A percentile compares a stretch with the other conserved stretches of the same genome.
phyloP scores from a whole-genome alignment of 2,113 vertebrate genomes.

The Trinectes maculatus region DNA sequence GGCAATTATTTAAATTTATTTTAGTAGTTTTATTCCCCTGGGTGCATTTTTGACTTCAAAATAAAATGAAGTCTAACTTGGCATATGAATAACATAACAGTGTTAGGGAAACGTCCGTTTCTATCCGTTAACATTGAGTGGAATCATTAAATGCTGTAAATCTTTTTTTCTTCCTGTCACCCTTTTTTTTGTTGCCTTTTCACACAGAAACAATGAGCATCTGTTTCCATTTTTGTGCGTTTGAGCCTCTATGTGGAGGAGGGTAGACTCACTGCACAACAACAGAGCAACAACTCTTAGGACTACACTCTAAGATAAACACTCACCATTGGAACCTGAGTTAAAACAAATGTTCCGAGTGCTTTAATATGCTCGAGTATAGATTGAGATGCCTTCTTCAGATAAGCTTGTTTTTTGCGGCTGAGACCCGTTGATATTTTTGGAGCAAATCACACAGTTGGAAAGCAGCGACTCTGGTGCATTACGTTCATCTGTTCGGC shows the following conservation, averaged over 20 bases:
- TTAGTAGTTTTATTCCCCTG: constrained; percentile 2
- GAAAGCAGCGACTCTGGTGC: constrained; percentile 50
- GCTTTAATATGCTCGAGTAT: constrained; percentile 56
- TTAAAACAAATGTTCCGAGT: constrained; percentile 70
- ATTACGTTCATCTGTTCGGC: constrained; percentile 53
- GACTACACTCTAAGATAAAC: constrained; percentile 64
- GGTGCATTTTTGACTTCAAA: constrained; percentile 11
- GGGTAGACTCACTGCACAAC: constrained; percentile 54
- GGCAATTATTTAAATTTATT: constrained; percentile 1
- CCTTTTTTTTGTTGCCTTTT: constrained; percentile 29
- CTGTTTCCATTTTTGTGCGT: constrained; percentile 80
- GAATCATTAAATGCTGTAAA: constrained; percentile 63
- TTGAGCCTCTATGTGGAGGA: constrained; percentile 55
- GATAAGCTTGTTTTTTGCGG: constrained; percentile 57
- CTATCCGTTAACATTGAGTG: constrained; percentile 52
- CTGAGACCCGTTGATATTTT: constrained; percentile 45
- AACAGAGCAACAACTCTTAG: constrained; percentile 60
- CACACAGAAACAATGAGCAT: constrained; percentile 72
- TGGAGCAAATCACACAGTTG: constrained; percentile 60
- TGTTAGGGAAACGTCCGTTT: constrained; percentile 43
- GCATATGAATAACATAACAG: constrained; percentile 18
- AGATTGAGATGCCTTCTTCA: constrained; percentile 51
- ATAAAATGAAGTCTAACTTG: neutral
- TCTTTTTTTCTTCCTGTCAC: constrained; percentile 29
- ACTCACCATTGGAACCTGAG: constrained; percentile 56